These are phyloP conservation scores for Chaetogeoica ovagalla DNA, from an alignment of 2,888 invertebrate genomes.

Conservation along the genomic window DNA sequence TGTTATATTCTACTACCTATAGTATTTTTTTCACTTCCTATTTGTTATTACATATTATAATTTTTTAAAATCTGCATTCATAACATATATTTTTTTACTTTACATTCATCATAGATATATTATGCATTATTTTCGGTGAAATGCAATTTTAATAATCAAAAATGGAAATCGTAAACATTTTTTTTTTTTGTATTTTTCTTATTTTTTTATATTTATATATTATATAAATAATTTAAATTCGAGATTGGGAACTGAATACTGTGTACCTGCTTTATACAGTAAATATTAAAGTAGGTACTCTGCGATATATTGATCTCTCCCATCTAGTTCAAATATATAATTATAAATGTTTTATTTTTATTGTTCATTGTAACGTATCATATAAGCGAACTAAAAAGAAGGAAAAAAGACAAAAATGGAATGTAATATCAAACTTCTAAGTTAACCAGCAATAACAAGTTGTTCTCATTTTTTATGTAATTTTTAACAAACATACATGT, in stretches of 20 bases:
- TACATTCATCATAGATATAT: background rate
- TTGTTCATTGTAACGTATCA: constrained; percentile 2
- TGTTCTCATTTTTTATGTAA: constrained; percentile 5
- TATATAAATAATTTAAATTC: constrained; percentile 14
- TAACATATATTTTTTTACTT: constrained; percentile 2
- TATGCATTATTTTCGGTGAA: background rate
- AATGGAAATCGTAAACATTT: constrained; percentile 4
- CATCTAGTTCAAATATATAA: constrained; percentile 45
- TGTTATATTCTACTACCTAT: constrained; percentile 11
- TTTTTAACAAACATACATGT: background rate
- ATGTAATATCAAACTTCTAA: background rate
- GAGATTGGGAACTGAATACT: constrained; percentile 41
- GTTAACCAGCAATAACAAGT: background rate
- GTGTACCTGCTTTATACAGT: constrained; percentile 11
- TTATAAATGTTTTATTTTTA: constrained; percentile 17
- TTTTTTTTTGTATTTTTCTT: background rate
- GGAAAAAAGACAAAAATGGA: background rate
- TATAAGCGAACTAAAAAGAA: constrained; percentile 8
- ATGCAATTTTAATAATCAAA: constrained; percentile 10
- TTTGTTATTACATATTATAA: constrained; percentile 19
- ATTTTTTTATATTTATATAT: background rate
- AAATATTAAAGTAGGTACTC: constrained; percentile 9
- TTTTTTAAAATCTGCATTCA: constrained; percentile 4
- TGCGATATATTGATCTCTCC: constrained; percentile 46
- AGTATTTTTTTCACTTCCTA: constrained; percentile 22